A percentile compares a stretch with the other conserved stretches of the same genome.
These are phyloP conservation scores for Drosophila aff. DNA, from an alignment of 1,140 invertebrate species.

Conservation along the genomic window DNA sequence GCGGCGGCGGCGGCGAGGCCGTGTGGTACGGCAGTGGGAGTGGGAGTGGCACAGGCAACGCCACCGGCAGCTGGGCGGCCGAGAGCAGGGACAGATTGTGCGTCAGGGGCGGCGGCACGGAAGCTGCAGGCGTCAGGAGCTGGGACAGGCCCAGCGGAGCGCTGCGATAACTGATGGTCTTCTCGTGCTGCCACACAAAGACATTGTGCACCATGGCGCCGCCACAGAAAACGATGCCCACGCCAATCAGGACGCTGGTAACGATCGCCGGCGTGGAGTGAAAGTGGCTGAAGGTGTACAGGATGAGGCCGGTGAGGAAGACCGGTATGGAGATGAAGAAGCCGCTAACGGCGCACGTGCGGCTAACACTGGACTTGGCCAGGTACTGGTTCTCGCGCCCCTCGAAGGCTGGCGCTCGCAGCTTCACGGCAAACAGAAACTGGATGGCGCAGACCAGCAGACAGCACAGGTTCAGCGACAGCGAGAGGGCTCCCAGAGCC, in stretches of 20 bases:
- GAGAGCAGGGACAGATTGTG: conserved; percentile 56
- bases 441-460: conserved; percentile 96
- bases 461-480: conserved; percentile 95
- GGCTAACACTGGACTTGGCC: conserved; percentile 94
- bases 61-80: conserved; percentile 22
- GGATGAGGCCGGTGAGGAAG: conserved; percentile 95
- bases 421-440: conserved; percentile 96
- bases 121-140: not conserved
- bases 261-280: conserved; percentile 96
- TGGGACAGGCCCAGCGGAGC: conserved; percentile 60
- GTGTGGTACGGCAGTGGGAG: conserved; percentile 34
- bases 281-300: conserved; percentile 96
- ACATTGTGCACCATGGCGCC: conserved; percentile 97
- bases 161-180: conserved; percentile 87
- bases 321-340: conserved; percentile 97
- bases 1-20: not conserved
- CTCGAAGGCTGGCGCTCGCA: conserved; percentile 90
- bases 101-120: conserved; percentile 8
- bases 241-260: conserved; percentile 94
- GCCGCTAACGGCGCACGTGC: conserved; percentile 95
- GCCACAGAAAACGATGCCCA: conserved; percentile 96
- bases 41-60: conserved; percentile 4
- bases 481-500: conserved; percentile 93
- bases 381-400: conserved; percentile 94
- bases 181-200: conserved; percentile 96